A percentile compares a stretch with the other conserved stretches of the same genome.
These are phyloP conservation scores for Cinclus cinclus DNA, from an alignment of 2,113 vertebrate genomes.

Conservation along the genomic window DNA sequence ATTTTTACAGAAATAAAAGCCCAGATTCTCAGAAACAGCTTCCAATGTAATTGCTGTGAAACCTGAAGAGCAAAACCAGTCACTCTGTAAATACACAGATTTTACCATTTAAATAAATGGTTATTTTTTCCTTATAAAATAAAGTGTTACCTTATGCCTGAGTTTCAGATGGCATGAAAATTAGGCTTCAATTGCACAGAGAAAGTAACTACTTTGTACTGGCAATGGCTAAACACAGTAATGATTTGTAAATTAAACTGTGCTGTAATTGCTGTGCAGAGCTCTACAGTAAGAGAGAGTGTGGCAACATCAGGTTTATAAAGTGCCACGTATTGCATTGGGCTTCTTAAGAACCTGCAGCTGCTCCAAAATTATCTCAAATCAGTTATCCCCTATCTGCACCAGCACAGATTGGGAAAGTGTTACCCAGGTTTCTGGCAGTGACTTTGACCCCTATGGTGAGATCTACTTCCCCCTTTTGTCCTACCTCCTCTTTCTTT, in stretches of 20 bases:
- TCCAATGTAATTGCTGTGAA: conserved; percentile 50
- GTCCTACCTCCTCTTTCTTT: not conserved
- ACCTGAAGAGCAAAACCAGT: conserved; percentile 34
- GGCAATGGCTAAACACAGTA: conserved; percentile 32
- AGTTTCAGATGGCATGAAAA: conserved; percentile 55
- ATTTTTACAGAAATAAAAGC: conserved; percentile 58
- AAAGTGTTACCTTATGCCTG: conserved; percentile 55
- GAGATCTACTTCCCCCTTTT: not conserved
- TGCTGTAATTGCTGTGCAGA: conserved; percentile 29
- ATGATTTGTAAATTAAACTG: conserved; percentile 51
- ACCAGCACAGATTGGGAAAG: not conserved
- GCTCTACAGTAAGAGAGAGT: not conserved
- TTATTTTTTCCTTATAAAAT: conserved; percentile 59
- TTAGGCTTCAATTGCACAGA: conserved; percentile 50
- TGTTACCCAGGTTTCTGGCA: not conserved
- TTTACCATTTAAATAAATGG: conserved; percentile 63
- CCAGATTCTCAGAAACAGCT: conserved; percentile 19
- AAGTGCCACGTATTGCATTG: not conserved
- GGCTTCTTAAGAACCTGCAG: not conserved
- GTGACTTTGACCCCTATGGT: not conserved
- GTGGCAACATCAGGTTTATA: not conserved
- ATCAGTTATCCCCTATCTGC: not conserved
- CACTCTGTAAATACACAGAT: conserved; percentile 42
- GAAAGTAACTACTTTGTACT: conserved; percentile 58
- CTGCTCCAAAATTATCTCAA: not conserved